These are phyloP conservation scores for Umimayanthus kanabou DNA, from an alignment of 92 coral and sea anemone genomes.

Conservation along the genomic window DNA sequence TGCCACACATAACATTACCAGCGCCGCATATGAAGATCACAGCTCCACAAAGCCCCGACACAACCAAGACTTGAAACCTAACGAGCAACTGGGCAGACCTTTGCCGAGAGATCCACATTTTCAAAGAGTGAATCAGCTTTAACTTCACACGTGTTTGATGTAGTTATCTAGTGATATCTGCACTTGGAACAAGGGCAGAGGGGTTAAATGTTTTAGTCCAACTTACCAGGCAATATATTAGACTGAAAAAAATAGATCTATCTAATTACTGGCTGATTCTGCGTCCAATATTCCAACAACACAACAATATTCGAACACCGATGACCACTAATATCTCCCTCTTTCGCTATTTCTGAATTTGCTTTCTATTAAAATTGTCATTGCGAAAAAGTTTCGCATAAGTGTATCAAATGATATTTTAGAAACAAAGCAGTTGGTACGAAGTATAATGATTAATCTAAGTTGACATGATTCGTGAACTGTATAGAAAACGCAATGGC, in stretches of 20 bases:
- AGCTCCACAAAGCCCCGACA: neutral
- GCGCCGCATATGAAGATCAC: neutral
- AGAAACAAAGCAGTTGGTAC: too few species aligned
- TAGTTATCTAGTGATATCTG: neutral
- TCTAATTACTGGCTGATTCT: neutral
- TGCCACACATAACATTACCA: neutral
- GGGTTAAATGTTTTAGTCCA: neutral
- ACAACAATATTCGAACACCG: neutral
- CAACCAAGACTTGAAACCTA: neutral
- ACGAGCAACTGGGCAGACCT: slow-evolving; percentile 6
- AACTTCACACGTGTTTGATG: neutral
- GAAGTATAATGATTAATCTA: neutral
- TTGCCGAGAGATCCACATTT: slow-evolving; percentile 8
- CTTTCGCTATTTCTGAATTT: neutral
- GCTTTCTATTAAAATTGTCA: neutral
- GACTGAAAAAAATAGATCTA: neutral
- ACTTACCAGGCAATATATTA: neutral
- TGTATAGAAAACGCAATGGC: neutral
- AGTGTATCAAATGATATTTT: too few species aligned
- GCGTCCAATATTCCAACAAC: neutral
- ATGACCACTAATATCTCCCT: neutral
- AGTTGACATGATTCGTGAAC: neutral
- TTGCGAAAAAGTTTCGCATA: neutral
- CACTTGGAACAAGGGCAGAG: neutral
- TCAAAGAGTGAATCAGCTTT: neutral